Percentiles rank a stretch among this genome's conserved stretches.
Evolutionary conservation across 1,140 invertebrate genomes (phyloP).

Genomic region (Melipona quadrifasciata): DNA sequence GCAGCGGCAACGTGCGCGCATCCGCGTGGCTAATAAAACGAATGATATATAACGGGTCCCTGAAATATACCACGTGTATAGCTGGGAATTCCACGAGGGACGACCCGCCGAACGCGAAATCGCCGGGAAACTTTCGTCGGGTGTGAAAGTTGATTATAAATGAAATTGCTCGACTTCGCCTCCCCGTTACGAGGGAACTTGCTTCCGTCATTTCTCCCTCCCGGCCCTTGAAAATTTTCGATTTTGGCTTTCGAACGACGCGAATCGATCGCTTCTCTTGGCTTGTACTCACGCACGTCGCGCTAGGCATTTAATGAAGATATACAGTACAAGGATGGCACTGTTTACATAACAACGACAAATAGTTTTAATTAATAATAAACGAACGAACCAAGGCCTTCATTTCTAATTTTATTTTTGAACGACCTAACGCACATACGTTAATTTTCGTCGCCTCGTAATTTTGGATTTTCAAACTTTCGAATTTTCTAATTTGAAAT

Average conservation of each 20-base stretch:
- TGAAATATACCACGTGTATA: constrained; percentile 33
- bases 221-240: not conserved
- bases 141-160: constrained; percentile 44
- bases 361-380: too few relatives aligned
- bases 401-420: too few relatives aligned
- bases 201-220: fast-evolving
- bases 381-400: too few relatives aligned
- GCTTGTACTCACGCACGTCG: too few relatives aligned
- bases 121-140: constrained; percentile 38
- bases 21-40: constrained; percentile 49
- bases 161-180: not conserved
- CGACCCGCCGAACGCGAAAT: constrained; percentile 11
- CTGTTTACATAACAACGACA: too few relatives aligned
- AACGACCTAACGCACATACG: too few relatives aligned
- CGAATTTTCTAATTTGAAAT: not conserved
- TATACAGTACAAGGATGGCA: too few relatives aligned
- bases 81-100: constrained; percentile 12
- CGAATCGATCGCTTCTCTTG: not conserved
- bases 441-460: too few relatives aligned
- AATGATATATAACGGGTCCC: constrained; percentile 43
- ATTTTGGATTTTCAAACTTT: not conserved
- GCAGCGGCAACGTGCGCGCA: constrained; percentile 51
- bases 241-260: not conserved
- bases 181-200: not conserved
- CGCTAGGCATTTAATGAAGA: too few relatives aligned